Evolutionary conservation across 1,140 invertebrate genomes (phyloP).

Genomic region (Ganaspis sp.): DNA sequence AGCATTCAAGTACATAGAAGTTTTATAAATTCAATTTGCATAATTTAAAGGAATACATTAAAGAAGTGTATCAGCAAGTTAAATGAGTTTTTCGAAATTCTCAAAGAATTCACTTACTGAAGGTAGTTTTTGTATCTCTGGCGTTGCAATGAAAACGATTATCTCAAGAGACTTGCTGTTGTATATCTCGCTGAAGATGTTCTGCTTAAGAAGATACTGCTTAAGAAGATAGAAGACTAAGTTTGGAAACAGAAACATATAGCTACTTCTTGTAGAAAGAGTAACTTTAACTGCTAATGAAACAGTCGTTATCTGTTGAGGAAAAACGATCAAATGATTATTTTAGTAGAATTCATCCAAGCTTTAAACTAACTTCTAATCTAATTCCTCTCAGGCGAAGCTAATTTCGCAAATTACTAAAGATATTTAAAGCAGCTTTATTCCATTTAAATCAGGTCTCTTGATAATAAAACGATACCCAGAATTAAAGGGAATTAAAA

Average conservation of each 20-base stretch:
- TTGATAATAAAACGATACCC: too few species aligned
- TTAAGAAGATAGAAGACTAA: neutral
- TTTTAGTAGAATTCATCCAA: neutral
- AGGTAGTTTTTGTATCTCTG: neutral
- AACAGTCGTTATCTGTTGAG: neutral
- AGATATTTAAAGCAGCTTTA: neutral
- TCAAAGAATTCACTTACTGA: neutral
- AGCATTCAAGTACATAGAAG: too few species aligned
- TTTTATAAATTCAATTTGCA: too few species aligned
- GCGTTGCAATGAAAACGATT: neutral
- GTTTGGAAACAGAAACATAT: neutral
- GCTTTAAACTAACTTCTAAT: neutral
- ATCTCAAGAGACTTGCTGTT: neutral
- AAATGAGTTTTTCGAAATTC: neutral
- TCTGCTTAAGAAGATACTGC: neutral
- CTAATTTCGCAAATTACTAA: neutral
- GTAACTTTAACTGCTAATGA: neutral
- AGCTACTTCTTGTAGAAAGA: neutral
- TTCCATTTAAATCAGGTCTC: neutral
- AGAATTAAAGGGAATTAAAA: too few species aligned
- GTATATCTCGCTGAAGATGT: neutral
- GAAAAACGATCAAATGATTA: conserved; percentile 12
- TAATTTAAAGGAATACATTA: neutral
- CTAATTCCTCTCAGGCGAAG: neutral
- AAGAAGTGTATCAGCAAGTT: neutral